phyloP scores from a whole-genome alignment of 1,140 invertebrate species.

The Drosophila nebulosa region DNA sequence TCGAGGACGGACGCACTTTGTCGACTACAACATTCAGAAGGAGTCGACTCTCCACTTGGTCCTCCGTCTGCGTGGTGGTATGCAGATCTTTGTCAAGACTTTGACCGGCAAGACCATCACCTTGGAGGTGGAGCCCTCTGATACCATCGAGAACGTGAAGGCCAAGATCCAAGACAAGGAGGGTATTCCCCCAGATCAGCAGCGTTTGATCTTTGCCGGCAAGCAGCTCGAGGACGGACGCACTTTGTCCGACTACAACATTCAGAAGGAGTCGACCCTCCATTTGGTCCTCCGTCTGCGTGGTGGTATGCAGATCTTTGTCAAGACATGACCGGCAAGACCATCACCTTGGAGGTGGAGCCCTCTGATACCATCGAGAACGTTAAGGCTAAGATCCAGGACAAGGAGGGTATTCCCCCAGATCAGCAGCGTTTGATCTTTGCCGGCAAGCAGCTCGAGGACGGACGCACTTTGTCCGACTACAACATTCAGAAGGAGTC shows the following conservation, averaged over 20 bases:
- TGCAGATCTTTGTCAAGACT: background rate
- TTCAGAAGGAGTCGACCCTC: background rate
- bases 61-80: background rate
- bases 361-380: conserved; percentile 91
- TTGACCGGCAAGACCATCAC: background rate
- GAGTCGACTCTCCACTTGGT: background rate
- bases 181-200: background rate
- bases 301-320: conserved; percentile 89
- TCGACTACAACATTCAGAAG: background rate
- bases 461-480: conserved; percentile 3
- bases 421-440: conserved; percentile 10
- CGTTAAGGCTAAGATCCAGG: conserved; percentile 90
- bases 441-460: background rate
- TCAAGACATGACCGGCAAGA: conserved; percentile 92
- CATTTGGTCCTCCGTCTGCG: background rate
- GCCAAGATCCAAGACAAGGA: background rate
- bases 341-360: conserved; percentile 91
- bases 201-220: background rate
- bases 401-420: conserved; percentile 83
- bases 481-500: conserved; percentile 5
- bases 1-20: background rate
- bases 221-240: background rate
- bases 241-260: background rate
- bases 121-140: background rate
- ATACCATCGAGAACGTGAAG: background rate